Base-by-base conservation (phyloP, 2,113 vertebrate species). In the Nycticebus coucang region DNA sequence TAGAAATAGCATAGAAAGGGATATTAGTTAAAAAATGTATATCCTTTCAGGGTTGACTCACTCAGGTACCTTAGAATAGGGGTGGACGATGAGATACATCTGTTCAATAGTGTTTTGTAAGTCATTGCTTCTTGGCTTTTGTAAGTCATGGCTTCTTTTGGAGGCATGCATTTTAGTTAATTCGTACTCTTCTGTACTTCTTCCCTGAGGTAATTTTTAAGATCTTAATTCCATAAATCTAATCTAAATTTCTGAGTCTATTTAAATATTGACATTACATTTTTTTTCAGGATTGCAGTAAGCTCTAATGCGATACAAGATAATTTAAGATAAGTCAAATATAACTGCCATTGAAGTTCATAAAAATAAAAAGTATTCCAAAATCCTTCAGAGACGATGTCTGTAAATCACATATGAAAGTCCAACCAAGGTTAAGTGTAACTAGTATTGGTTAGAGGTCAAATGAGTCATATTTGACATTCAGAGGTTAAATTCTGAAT, bases 181-280 rank as follows among this genome's bases (percentile, higher is more conserved):
- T 35, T 92, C 35, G n/a, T 88, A 64, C 95, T 81, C 68, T 92
- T 95, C 93, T 87, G 22, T 95, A 69, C 11, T 89, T 91, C 17
- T 18, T 92, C 69, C 78, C 79, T 79, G 18, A 82, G 83, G 59
- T 91, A 37, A 84, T 94, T 53, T 93, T 53, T 11, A 83, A 95
- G 85, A 87, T 69, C 21, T 87, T 93, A 78, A 79, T 60, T 91
- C 81, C 60, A 74, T 79, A 88, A 92, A 90, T 91, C 64, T 83
- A 94, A 91, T 68, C 33, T 53, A 93, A 77, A 86, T 93, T 93
- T 71, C 33, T 69, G 50, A 12, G 45, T 89, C 82, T 95, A 53
- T 89, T 94, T 95, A 80, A 96, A 93, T 95, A 68, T 28, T 89
- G 82, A 92, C 64, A 96, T 96, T 94, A 89, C 41, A 50, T 79